Percentiles rank a stretch among this genome's conserved stretches.
phyloP scores from a whole-genome alignment of 2,797 vertebrate species.

The Cryptoblepharus egeriae region DNA sequence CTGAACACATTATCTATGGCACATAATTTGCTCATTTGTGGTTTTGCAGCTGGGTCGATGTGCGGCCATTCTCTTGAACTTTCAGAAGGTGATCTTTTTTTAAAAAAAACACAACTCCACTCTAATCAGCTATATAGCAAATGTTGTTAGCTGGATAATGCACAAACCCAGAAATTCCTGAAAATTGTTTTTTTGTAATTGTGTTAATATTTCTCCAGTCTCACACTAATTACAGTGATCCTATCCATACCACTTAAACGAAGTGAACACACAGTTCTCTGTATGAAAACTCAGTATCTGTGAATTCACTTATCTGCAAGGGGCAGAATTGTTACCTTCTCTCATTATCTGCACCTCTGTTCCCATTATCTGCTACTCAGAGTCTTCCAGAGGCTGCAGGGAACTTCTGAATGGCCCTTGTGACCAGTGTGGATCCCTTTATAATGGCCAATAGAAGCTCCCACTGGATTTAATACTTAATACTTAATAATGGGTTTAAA shows the following conservation, averaged over 20 bases:
- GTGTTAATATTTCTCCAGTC: background rate
- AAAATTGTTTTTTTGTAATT: background rate
- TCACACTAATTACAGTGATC: background rate
- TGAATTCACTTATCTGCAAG: too few relatives aligned
- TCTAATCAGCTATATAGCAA: background rate
- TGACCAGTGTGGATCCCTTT: too few relatives aligned
- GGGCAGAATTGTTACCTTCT: too few relatives aligned
- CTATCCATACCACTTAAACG: background rate
- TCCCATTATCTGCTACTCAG: too few relatives aligned
- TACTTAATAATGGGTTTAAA: too few relatives aligned
- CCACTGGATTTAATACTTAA: too few relatives aligned
- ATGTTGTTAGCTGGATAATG: background rate
- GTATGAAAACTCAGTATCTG: too few relatives aligned
- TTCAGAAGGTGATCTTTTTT: fast-evolving
- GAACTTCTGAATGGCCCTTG: too few relatives aligned
- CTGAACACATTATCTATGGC: fast-evolving
- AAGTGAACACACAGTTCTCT: too few relatives aligned
- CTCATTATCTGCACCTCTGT: too few relatives aligned
- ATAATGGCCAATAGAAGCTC: too few relatives aligned
- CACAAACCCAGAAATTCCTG: background rate
- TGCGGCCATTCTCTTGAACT: background rate
- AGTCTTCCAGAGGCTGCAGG: too few relatives aligned
- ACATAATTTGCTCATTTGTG: slow-evolving; percentile 23
- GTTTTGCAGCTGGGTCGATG: background rate
- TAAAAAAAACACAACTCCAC: background rate